These are phyloP conservation scores for Bibio marci DNA, from an alignment of 2,888 invertebrate genomes.

Conservation along the genomic window DNA sequence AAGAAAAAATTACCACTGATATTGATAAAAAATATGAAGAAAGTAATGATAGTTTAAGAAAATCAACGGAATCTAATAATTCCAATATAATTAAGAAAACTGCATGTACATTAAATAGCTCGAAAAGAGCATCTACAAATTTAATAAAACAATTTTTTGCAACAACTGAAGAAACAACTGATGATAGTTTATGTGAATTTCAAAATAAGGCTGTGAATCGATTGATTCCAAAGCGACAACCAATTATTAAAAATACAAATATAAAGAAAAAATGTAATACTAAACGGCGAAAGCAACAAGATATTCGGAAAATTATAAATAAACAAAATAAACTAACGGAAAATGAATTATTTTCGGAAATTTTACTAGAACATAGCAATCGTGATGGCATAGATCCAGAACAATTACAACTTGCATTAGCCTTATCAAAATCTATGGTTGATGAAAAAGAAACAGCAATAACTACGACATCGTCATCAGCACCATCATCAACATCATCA, in stretches of 20 bases:
- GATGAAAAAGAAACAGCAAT: conserved; percentile 14
- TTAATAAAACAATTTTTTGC: conserved; percentile 5
- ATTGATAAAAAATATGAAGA: no score
- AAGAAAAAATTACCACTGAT: no score
- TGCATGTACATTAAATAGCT: no score
- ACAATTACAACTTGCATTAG: conserved; percentile 48
- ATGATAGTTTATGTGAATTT: conserved; percentile 2
- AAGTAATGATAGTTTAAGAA: no score
- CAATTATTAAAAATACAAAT: neutral
- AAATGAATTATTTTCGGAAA: conserved; percentile 11
- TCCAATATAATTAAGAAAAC: no score
- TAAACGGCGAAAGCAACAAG: conserved; percentile 1
- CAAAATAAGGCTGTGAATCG: neutral
- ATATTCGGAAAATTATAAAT: conserved; percentile 5
- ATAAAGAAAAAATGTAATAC: no score
- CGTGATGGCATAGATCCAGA: conserved; percentile 40
- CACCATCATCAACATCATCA: no score
- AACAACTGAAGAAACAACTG: conserved; percentile 1
- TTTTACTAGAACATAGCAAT: conserved; percentile 11
- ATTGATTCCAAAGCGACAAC: neutral
- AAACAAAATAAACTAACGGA: neutral
- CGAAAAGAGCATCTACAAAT: neutral
- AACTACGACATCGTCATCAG: no score
- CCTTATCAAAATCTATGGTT: conserved; percentile 40
- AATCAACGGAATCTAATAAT: no score